Evolutionary conservation across 37 sponge, comb jelly and placozoan genomes (phyloP), one percentile per base, ranked within the genome.

Genomic region (Diacarnus erythraeanus): DNA sequence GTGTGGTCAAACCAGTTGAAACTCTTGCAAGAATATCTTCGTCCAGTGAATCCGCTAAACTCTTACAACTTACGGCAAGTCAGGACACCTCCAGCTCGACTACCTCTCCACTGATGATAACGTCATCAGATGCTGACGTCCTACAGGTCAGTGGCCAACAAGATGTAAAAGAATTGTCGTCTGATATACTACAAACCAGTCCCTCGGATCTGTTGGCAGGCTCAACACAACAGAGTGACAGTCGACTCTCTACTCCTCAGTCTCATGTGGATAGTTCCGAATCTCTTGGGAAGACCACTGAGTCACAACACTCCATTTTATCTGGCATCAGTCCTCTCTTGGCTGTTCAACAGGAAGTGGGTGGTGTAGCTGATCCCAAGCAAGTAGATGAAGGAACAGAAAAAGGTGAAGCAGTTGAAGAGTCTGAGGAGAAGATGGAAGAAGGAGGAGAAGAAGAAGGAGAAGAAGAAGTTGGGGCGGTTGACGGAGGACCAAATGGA

Each of bases 221-320:
- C 37, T 10, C 21, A 3, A 39, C 35, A 3, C 34, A 31, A 8
- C 38, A 69, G 69, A 69, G 69, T 36, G 39, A 69, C 38, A 69
- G 39, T 36, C 69, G 35, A 30, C 38, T 33, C 2, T 69, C 38
- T 17, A 35, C 9, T 25, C 38, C 27, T 51, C n/a, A 34, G 5
- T 37, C 26, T 31, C 37, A 21, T 31, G 83, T 74, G 22, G 83
- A 64, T 64, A 82, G 74, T 25, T 73, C 57, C 34, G 66, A 70
- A 38, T 31, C 8, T 33, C 58, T 69, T 36, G 12, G 3, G 21
- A 69, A 22, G 38, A 15, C 40, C 9, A 22, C 38, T 15, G 34
- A 6, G 35, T 20, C 37, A 21, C 34, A 23, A 1, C 44, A 43
- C n/a, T 9, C 42, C 17, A 15, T 8, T 30, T 12, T 12, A 6